Evolutionary conservation across 2,888 invertebrate genomes (phyloP).

Genomic region (Melipona bicolor): DNA sequence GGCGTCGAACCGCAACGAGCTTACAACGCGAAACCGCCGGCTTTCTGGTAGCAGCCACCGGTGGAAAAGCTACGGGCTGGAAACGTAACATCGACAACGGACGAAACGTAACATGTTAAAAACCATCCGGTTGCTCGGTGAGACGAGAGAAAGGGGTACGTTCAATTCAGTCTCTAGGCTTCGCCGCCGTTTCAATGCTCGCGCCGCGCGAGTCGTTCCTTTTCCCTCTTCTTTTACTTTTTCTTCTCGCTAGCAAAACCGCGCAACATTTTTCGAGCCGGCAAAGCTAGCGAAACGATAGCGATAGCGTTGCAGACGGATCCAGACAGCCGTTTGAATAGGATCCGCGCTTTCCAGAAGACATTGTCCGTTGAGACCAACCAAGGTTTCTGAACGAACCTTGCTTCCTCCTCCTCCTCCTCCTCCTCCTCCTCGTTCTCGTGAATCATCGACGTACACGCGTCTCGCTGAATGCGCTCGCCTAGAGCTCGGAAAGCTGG

Average conservation of each 20-base stretch:
- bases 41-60: not conserved
- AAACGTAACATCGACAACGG: not conserved
- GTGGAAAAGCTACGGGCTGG: not conserved
- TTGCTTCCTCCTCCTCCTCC: not conserved
- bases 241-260: slow-evolving; percentile 2
- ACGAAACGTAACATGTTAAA: slow-evolving; percentile 35
- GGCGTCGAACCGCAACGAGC: slow-evolving; percentile 39
- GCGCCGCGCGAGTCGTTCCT: not conserved
- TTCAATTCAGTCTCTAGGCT: slow-evolving; percentile 27
- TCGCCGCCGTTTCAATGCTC: not conserved
- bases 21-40: slow-evolving; percentile 22
- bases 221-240: not conserved
- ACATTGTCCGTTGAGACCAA: slow-evolving; percentile 7
- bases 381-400: not conserved
- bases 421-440: not conserved
- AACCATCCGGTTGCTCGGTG: slow-evolving; percentile 22
- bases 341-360: slow-evolving; percentile 5
- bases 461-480: slow-evolving; percentile 30
- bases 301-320: slow-evolving; percentile 3
- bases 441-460: slow-evolving; percentile 23
- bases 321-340: slow-evolving; percentile 22
- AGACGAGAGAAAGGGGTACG: slow-evolving; percentile 9
- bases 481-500: slow-evolving; percentile 5
- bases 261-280: not conserved
- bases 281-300: not conserved